Conservation (phyloP, 1,140 invertebrate species). For the Drosophila triauraria region DNA sequence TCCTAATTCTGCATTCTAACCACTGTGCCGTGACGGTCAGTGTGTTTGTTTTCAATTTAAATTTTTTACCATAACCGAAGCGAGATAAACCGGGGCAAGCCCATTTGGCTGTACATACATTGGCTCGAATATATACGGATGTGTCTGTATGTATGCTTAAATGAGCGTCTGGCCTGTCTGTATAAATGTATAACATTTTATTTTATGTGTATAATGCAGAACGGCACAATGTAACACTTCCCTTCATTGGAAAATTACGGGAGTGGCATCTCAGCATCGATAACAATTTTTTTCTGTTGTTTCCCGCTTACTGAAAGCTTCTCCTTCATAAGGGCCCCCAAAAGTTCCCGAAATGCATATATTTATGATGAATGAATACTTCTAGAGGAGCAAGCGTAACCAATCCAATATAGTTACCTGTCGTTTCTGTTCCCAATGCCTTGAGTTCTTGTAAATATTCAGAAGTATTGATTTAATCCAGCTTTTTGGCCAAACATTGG, state of each 20-base stretch:
- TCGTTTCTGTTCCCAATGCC: not conserved
- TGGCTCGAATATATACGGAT: too few species aligned
- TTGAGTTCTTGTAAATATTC: not conserved
- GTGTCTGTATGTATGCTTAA: too few species aligned
- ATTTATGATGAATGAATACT: too few species aligned
- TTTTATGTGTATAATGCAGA: too few species aligned
- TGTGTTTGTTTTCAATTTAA: conserved; percentile 60
- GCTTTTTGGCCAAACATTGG: not conserved
- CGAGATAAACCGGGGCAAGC: conserved; percentile 19
- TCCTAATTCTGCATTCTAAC: not conserved
- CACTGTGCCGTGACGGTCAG: conserved; percentile 8
- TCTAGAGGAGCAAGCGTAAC: not conserved
- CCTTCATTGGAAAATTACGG: conserved; percentile 48
- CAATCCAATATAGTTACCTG: not conserved
- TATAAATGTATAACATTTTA: not conserved
- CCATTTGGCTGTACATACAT: not conserved
- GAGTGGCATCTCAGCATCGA: not conserved
- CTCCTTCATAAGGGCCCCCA: conserved; percentile 25
- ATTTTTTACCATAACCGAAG: conserved; percentile 42
- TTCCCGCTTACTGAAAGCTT: conserved; percentile 27
- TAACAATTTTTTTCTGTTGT: conserved; percentile 14
- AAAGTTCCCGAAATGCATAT: too few species aligned
- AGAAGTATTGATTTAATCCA: not conserved
- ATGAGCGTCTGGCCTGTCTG: not conserved
- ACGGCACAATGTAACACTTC: conserved; percentile 15